Conservation (phyloP, 1,140 invertebrate species). For the Trichoplusia ni region DNA sequence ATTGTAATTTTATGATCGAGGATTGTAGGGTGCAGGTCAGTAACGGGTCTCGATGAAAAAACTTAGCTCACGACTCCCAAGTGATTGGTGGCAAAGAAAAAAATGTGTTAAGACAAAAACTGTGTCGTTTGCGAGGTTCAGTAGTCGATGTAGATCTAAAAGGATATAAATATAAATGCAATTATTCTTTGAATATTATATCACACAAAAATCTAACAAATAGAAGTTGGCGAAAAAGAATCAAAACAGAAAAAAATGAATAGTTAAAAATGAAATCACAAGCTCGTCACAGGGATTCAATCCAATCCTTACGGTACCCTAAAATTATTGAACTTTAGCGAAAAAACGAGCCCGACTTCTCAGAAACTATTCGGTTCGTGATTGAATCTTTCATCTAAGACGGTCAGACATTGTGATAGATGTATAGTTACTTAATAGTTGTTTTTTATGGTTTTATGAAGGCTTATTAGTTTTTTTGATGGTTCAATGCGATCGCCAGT, state of each 20-base stretch:
- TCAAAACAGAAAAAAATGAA: no score
- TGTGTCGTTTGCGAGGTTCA: not conserved
- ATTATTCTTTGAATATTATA: no score
- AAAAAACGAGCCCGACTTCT: constrained; percentile 55
- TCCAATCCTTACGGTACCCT: constrained; percentile 43
- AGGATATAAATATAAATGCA: not conserved
- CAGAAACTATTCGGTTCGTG: constrained; percentile 58
- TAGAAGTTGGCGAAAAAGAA: no score
- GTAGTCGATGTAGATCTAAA: not conserved
- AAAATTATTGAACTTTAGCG: constrained; percentile 53
- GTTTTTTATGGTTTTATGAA: constrained; percentile 48
- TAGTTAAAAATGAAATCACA: not conserved
- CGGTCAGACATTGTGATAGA: constrained; percentile 54
- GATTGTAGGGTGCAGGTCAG: constrained; percentile 47
- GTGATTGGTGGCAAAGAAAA: constrained; percentile 50
- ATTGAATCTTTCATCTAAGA: constrained; percentile 70
- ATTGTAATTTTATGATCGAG: constrained; percentile 26
- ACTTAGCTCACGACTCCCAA: constrained; percentile 62
- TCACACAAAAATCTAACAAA: no score
- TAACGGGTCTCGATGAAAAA: constrained; percentile 62
- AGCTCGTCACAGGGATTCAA: constrained; percentile 8
- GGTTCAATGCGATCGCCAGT: not conserved
- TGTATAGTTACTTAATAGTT: constrained; percentile 49
- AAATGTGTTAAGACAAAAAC: constrained; percentile 43
- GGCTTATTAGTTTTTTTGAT: constrained; percentile 52